Evolutionary conservation across 1,140 invertebrate species (phyloP).

Genomic region (Diachasma alloeum): DNA sequence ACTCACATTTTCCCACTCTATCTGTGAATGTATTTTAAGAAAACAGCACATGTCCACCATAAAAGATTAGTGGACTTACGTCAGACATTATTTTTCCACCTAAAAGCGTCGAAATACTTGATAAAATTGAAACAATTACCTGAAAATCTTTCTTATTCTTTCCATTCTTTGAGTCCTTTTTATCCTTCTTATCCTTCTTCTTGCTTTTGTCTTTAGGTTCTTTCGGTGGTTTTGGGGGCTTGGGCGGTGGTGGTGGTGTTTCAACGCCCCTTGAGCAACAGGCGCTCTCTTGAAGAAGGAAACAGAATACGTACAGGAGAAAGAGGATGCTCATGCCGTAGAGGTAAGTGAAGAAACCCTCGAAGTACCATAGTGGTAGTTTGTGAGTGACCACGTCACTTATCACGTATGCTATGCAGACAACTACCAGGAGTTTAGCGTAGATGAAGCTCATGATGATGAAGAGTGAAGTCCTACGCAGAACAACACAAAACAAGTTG

Average conservation of each 20-base stretch:
- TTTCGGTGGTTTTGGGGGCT: conserved; percentile 79
- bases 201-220: conserved; percentile 74
- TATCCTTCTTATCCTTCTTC: conserved; percentile 65
- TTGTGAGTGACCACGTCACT: conserved; percentile 92
- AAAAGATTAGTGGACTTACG: conserved; percentile 26
- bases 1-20: not conserved
- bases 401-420: conserved; percentile 91
- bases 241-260: conserved; percentile 73
- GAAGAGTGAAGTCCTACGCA: conserved; percentile 89
- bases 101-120: not conserved
- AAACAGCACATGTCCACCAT: not conserved
- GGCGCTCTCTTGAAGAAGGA: conserved; percentile 90
- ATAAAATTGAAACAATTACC: conserved; percentile 41
- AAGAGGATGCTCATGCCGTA: conserved; percentile 95
- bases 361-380: conserved; percentile 89
- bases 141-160: conserved; percentile 71
- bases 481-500: conserved; percentile 39
- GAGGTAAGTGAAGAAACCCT: conserved; percentile 97
- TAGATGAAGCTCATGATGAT: conserved; percentile 95
- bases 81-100: conserved; percentile 14
- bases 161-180: conserved; percentile 61
- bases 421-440: conserved; percentile 88
- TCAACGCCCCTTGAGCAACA: conserved; percentile 78
- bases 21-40: conserved; percentile 3
- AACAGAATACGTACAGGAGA: conserved; percentile 95